Conservation (phyloP, 2,797 vertebrate genomes). For the Carcharodon carcharias region DNA sequence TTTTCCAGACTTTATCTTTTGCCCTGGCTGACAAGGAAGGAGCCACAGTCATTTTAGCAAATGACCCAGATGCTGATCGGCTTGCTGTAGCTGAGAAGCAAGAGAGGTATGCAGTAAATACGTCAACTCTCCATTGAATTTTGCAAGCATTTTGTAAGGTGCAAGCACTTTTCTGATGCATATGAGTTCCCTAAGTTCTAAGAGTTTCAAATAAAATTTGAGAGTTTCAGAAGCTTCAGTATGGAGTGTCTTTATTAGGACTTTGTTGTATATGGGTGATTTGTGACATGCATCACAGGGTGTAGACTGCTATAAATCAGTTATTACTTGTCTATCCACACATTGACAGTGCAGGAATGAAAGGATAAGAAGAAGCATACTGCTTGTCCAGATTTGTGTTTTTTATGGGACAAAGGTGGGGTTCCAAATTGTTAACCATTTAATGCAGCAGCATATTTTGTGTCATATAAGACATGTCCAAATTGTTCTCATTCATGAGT, state of each 20-base stretch:
- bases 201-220: neutral
- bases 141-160: neutral
- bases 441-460: neutral
- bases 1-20: conserved; percentile 82
- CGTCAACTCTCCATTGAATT: neutral
- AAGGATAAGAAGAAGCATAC: neutral
- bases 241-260: too few species aligned
- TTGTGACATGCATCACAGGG: neutral
- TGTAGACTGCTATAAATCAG: neutral
- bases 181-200: neutral
- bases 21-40: conserved; percentile 78
- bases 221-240: neutral
- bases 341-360: neutral
- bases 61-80: conserved; percentile 93
- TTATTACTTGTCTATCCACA: neutral
- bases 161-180: neutral
- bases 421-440: neutral
- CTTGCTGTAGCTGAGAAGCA: conserved; percentile 88
- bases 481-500: conserved; percentile 44
- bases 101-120: conserved; percentile 61
- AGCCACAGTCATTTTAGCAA: conserved; percentile 79
- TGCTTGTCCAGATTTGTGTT: neutral
- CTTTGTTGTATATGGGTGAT: too few species aligned
- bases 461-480: conserved; percentile 10
- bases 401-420: neutral